Percentiles rank a stretch among this genome's conserved stretches.
Evolutionary conservation across 1,140 invertebrate species (phyloP).

Genomic region (Aphaenogaster rudis): DNA sequence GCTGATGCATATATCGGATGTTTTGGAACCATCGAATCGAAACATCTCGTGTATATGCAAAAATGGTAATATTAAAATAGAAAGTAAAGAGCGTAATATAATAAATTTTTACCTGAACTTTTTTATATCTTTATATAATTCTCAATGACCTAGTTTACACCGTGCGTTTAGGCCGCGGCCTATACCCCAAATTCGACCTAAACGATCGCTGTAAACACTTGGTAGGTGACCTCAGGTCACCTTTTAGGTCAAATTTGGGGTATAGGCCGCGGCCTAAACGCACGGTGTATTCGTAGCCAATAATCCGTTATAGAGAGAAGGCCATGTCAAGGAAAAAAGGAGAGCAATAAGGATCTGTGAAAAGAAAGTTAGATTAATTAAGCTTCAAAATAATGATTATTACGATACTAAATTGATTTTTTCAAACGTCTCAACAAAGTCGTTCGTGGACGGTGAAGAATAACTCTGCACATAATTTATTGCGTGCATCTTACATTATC

Average conservation of each 20-base stretch:
- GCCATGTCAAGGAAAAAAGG: not conserved
- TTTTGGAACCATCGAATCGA: not conserved
- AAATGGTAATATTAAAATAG: slow-evolving; percentile 8
- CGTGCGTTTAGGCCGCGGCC: too few relatives aligned
- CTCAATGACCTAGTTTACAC: too few relatives aligned
- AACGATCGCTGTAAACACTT: too few relatives aligned
- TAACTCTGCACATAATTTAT: slow-evolving; percentile 38
- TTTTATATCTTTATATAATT: not conserved
- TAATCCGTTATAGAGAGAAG: not conserved
- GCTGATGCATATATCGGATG: not conserved
- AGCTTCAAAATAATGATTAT: slow-evolving; percentile 8
- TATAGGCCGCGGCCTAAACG: too few relatives aligned
- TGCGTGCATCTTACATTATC: not conserved
- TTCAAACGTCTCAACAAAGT: not conserved
- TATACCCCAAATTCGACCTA: too few relatives aligned
- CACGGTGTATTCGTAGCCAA: not conserved
- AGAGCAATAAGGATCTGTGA: slow-evolving; percentile 11
- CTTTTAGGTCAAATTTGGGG: too few relatives aligned
- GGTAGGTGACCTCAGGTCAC: too few relatives aligned
- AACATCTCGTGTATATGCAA: not conserved
- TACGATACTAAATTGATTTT: not conserved
- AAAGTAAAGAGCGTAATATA: not conserved
- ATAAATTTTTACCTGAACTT: slow-evolving; percentile 11
- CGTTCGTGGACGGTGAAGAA: not conserved
- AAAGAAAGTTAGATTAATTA: slow-evolving; percentile 19